Evolutionary conservation across 2,888 invertebrate species (phyloP).

Genomic region (Nasonovia ribisnigri): DNA sequence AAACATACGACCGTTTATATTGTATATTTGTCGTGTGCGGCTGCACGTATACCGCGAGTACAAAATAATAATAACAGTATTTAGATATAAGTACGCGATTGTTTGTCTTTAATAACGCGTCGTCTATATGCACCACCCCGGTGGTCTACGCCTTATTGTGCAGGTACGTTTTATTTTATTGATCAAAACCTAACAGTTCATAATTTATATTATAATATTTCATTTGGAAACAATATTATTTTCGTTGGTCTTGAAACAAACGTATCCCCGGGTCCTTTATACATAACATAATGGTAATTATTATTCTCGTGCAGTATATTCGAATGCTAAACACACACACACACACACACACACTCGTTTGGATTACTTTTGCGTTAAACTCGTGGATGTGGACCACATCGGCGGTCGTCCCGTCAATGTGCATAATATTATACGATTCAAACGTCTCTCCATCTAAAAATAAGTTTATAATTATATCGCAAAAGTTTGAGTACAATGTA

Average conservation of each 20-base stretch:
- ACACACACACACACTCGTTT: background rate
- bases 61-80: background rate
- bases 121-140: background rate
- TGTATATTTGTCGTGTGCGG: background rate
- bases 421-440: background rate
- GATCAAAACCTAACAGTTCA: background rate
- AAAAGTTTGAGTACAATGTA: background rate
- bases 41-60: background rate
- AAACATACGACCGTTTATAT: background rate
- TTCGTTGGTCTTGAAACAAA: background rate
- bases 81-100: background rate
- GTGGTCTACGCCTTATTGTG: background rate
- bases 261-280: background rate
- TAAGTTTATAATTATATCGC: background rate
- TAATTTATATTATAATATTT: background rate
- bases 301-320: background rate
- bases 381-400: background rate
- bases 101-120: background rate
- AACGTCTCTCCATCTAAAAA: background rate
- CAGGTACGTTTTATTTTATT: background rate
- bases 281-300: too few species aligned
- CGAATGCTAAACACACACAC: too few species aligned
- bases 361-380: background rate
- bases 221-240: background rate
- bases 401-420: background rate